Evolutionary conservation across 2,113 vertebrate genomes (phyloP), one percentile per base, ranked within the genome.

Genomic region (Syngnathus scovelli): DNA sequence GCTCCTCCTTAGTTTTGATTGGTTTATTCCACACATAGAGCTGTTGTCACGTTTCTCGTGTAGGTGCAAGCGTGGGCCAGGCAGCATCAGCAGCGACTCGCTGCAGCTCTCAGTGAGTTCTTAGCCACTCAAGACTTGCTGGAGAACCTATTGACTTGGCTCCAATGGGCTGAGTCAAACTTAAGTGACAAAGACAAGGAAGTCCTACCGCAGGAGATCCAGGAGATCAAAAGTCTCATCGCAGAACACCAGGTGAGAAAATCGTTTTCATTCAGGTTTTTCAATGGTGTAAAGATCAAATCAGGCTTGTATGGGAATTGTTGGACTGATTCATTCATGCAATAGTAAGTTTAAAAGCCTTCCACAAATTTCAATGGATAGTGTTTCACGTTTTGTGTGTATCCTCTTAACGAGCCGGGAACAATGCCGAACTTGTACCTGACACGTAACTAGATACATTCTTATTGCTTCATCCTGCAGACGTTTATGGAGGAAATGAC

Each of bases 401-500:
- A 23, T 54, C 21, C 52, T 54, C 9, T 54, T 21, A 21, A 21
- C n/a, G 16, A 51, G 49, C 7, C 6, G 9, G 7, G 8, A 21
- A 9, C 7, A n/a, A 19, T 38, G 38, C 3, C 33, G 8, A 60
- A 19, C 37, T 38, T 60, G 58, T 39, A 3, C 16, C 8, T 19
- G 7, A 36, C 13, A 37, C 11, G 27, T 51, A 49, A 55, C 52
- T 67, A 43, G 4, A 68, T 54, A 23, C 33, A 41, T 41, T 23
- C 15, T 44, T 67, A 15, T 48, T 74, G 16, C 27, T 69, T 58
- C 4, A 60, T 9, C 48, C 68, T 89, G 68, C 83, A 99, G 97
- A 90, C 80, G 0, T 99, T 98, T 82, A 96, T 99, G 97, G 97
- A 99, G 82, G 97, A 99, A 93, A 98, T 99, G 96, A 98, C 97